Evolutionary conservation across 1,140 invertebrate species (phyloP), one percentile per base, ranked within the genome.

Genomic region (Psilanteris sp.): DNA sequence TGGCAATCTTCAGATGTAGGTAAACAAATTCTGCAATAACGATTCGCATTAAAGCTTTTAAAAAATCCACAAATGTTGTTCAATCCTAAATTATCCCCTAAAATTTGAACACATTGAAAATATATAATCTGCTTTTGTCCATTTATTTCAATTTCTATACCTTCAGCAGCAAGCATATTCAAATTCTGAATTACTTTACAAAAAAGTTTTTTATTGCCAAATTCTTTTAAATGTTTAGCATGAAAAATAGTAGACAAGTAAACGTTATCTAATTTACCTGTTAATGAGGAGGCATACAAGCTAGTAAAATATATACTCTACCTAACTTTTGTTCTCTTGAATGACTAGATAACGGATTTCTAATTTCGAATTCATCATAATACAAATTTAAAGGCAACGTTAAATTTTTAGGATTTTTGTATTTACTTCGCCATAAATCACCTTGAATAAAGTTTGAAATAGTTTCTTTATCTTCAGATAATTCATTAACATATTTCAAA

Each of bases 261-360:
- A 13, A 61, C n/a, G n/a, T n/a, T n/a, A n/a, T n/a, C 29, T 16
- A 24, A 3, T 48, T 48, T 48, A 15, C 9, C 57, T 27, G 8
- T 8, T 6, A 37, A 54, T 37, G 32, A 15, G 48, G 48, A 10
- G 32, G 32, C 3, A 54, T 26, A 24, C 16, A 13, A 1, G 14
- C 9, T n/a, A 66, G 6, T 0, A 37, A 59, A 7, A 67, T 10
- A 27, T 66, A 67, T 4, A 46, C 41, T 2, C 52, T 44, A 1
- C 52, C 73, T 13, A 79, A 18, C 50, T 79, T 79, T 20, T 82
- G 29, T 18, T 71, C 52, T 1, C 71, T 64, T 5, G 20, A 34
- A 20, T 68, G 72, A 37, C 72, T 55, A 26, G n/a, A 29, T 20
- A 68, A 37, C 1, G 62, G 14, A 50, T 75, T 75, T 11, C 72